phyloP scores from a whole-genome alignment of 2,797 vertebrate genomes.

The Tauraco hartlaubi region DNA sequence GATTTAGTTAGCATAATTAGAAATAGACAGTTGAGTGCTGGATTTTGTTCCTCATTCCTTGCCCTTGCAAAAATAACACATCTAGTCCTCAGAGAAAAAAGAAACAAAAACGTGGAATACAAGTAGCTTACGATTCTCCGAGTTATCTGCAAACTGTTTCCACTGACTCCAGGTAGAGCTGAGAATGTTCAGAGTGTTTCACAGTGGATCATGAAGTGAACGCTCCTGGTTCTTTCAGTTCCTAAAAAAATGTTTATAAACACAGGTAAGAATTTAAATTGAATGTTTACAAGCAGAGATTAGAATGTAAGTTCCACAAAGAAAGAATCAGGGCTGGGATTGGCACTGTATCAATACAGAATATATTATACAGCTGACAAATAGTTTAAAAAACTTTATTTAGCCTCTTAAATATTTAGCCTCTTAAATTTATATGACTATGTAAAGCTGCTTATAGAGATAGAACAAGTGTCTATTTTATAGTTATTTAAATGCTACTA shows the following conservation, averaged over 20 bases:
- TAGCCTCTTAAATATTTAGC: background rate
- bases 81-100: background rate
- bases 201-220: background rate
- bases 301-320: background rate
- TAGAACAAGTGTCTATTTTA: background rate
- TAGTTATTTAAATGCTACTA: background rate
- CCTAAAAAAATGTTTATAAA: background rate
- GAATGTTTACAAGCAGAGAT: background rate
- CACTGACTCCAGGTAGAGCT: background rate
- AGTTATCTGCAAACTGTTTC: background rate
- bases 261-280: background rate
- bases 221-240: background rate
- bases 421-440: background rate
- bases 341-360: background rate
- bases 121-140: background rate
- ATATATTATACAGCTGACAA: background rate
- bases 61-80: constrained; percentile 21
- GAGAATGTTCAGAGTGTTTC: background rate
- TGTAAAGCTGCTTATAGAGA: background rate
- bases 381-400: background rate
- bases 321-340: background rate
- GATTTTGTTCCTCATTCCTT: constrained; percentile 2
- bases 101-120: background rate
- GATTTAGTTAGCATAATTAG: constrained; percentile 41
- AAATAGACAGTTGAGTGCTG: constrained; percentile 10